Conservation (phyloP, 2,888 invertebrate species). For the Hybos culiciformis region DNA sequence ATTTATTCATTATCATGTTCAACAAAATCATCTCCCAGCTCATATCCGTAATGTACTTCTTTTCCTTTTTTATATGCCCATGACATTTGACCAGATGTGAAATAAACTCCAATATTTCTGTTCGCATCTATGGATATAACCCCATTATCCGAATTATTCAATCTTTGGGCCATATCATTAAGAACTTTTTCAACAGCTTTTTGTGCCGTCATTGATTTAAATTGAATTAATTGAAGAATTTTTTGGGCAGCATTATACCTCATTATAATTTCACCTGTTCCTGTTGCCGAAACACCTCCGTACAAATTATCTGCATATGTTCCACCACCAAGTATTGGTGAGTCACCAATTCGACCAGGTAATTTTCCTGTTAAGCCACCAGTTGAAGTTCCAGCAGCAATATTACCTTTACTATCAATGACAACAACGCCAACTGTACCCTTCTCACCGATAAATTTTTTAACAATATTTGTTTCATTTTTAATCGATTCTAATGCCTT, state of each 20-base stretch:
- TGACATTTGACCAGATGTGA: slow-evolving; percentile 49
- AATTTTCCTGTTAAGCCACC: slow-evolving; percentile 71
- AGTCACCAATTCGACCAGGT: slow-evolving; percentile 63
- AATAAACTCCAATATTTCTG: slow-evolving; percentile 50
- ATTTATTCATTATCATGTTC: not conserved
- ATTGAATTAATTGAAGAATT: slow-evolving; percentile 50
- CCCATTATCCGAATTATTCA: slow-evolving; percentile 58
- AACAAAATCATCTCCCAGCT: slow-evolving; percentile 28
- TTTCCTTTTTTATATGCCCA: slow-evolving; percentile 44
- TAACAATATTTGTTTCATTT: slow-evolving; percentile 8
- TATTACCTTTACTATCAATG: slow-evolving; percentile 51
- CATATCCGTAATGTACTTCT: slow-evolving; percentile 41
- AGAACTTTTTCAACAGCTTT: slow-evolving; percentile 49
- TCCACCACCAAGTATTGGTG: slow-evolving; percentile 56
- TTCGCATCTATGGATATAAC: slow-evolving; percentile 53
- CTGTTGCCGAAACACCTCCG: slow-evolving; percentile 69
- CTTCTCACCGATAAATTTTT: slow-evolving; percentile 37
- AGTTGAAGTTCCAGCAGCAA: slow-evolving; percentile 72
- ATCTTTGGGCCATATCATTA: slow-evolving; percentile 48
- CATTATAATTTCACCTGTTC: slow-evolving; percentile 70
- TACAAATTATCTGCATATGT: slow-evolving; percentile 58
- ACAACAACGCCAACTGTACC: slow-evolving; percentile 79
- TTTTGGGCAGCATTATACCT: slow-evolving; percentile 60
- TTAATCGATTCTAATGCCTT: slow-evolving; percentile 40
- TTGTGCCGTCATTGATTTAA: slow-evolving; percentile 41